Evolutionary conservation across 1,140 invertebrate genomes (phyloP).

Genomic region (Pomacea maculata): DNA sequence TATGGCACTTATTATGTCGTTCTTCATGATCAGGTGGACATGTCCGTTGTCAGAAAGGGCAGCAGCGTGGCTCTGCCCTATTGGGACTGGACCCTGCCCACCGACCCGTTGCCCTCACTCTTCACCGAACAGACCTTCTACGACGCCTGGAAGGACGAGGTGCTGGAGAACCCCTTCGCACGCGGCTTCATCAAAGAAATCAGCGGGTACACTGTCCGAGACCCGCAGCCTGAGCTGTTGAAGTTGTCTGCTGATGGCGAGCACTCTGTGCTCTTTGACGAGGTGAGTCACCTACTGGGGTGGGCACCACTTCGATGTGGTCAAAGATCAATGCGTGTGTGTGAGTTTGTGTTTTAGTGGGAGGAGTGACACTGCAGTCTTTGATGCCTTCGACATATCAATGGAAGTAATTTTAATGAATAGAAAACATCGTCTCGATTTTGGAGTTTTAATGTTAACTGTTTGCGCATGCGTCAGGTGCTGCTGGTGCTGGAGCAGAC

Average conservation of each 20-base stretch:
- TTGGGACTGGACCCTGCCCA: conserved; percentile 38
- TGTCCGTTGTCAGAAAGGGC: conserved; percentile 28
- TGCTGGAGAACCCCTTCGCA: conserved; percentile 31
- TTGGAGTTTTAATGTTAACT: conserved; percentile 1
- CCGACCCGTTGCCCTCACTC: conserved; percentile 17
- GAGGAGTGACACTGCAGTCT: too few relatives aligned
- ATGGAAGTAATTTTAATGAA: too few relatives aligned
- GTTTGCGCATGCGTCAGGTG: conserved; percentile 11
- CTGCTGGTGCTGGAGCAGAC: conserved; percentile 37
- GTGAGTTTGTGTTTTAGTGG: too few relatives aligned
- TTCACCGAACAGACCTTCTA: conserved; percentile 14
- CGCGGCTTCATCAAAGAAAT: conserved; percentile 22
- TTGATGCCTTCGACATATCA: too few relatives aligned
- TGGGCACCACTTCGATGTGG: too few relatives aligned
- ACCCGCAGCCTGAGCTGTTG: conserved; percentile 15
- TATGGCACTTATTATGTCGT: not conserved
- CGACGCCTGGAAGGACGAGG: conserved; percentile 24
- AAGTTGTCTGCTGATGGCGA: conserved; percentile 20
- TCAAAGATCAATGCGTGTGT: too few relatives aligned
- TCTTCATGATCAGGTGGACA: conserved; percentile 14
- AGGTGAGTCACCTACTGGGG: not conserved
- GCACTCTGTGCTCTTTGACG: conserved; percentile 29
- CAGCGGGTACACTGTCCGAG: conserved; percentile 19
- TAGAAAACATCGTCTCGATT: too few relatives aligned
- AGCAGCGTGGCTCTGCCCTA: conserved; percentile 26